phyloP scores from a whole-genome alignment of 2,113 vertebrate species.

The Daboia siamensis region DNA sequence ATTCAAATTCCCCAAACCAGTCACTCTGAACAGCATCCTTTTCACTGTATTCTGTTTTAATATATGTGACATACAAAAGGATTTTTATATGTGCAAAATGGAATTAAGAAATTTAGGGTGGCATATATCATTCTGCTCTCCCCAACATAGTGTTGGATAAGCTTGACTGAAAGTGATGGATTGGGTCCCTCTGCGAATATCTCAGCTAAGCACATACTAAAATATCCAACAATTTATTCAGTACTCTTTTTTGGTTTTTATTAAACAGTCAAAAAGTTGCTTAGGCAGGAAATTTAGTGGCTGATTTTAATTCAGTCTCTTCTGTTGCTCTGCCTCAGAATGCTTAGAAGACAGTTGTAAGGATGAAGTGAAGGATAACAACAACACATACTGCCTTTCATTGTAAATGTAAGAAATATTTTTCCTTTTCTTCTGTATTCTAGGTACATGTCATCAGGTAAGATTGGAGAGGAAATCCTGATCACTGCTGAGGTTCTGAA shows the following conservation, averaged over 20 bases:
- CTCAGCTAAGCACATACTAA: neutral
- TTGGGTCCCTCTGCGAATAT: neutral
- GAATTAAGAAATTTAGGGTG: neutral
- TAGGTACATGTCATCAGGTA: constrained; percentile 92
- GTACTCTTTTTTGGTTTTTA: neutral
- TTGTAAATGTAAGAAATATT: neutral
- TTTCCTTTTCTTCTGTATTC: constrained; percentile 33
- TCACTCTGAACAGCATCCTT: neutral
- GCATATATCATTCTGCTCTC: neutral
- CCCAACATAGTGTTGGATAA: neutral
- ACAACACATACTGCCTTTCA: neutral
- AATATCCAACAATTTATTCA: neutral
- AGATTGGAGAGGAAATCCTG: constrained; percentile 87
- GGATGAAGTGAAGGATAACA: neutral
- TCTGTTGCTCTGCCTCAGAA: neutral
- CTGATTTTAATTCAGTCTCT: neutral
- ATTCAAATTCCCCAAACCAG: neutral
- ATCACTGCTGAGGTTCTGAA: constrained; percentile 93
- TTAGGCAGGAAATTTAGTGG: neutral
- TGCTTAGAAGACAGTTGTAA: too few relatives aligned
- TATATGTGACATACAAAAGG: neutral
- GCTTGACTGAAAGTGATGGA: neutral
- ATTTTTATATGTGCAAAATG: neutral
- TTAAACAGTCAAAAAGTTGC: neutral
- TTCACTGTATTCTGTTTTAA: neutral